These are phyloP conservation scores for Xyrichtys novacula DNA, from an alignment of 2,797 vertebrate genomes.

Conservation along the genomic window DNA sequence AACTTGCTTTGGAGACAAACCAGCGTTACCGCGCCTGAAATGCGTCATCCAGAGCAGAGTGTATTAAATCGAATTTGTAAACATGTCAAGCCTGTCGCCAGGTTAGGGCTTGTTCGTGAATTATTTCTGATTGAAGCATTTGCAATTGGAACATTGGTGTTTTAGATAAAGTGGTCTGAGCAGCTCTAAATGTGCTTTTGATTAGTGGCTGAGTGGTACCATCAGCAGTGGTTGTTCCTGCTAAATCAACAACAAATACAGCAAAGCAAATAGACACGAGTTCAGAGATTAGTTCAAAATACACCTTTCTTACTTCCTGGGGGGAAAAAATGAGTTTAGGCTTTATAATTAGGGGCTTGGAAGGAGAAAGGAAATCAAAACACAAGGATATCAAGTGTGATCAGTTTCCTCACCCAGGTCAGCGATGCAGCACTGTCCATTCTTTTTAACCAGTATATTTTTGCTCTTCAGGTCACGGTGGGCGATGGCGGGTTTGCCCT, in stretches of 20 bases:
- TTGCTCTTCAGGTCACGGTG: constrained; percentile 98
- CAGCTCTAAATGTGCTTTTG: constrained; percentile 77
- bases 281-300: not conserved
- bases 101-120: constrained; percentile 41
- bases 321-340: not conserved
- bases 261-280: constrained; percentile 19
- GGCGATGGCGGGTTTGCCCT: constrained; percentile 97
- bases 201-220: constrained; percentile 60
- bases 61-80: constrained; percentile 40
- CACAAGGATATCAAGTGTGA: not conserved
- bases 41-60: constrained; percentile 49
- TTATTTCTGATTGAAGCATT: constrained; percentile 45
- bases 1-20: constrained; percentile 54
- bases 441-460: constrained; percentile 97
- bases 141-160: constrained; percentile 65
- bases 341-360: not conserved
- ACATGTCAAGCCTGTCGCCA: constrained; percentile 30
- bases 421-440: constrained; percentile 97
- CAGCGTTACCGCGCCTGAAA: constrained; percentile 47
- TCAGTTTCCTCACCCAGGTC: constrained; percentile 90
- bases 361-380: not conserved
- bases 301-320: not conserved
- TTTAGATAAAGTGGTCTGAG: constrained; percentile 55
- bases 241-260: constrained; percentile 60
- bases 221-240: constrained; percentile 33